Evolutionary conservation across 1,140 invertebrate species (phyloP).

Genomic region (Drosophila murphyi): DNA sequence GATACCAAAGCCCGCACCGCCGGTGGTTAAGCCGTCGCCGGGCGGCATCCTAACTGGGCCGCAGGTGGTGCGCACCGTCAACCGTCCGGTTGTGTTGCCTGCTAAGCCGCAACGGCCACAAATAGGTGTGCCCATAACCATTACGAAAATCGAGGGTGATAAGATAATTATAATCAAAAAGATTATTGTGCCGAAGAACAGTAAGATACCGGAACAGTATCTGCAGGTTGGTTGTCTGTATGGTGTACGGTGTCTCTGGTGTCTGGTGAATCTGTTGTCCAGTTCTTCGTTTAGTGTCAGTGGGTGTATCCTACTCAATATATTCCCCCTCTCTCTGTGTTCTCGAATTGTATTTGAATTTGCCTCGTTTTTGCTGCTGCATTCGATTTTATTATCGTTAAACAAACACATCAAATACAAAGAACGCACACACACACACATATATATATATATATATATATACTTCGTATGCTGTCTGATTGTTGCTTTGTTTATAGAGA

Average conservation of each 20-base stretch:
- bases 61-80: conserved; percentile 53
- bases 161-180: conserved; percentile 84
- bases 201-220: conserved; percentile 84
- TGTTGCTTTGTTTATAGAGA: not conserved
- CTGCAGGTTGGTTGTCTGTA: conserved; percentile 76
- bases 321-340: conserved; percentile 15
- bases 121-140: conserved; percentile 76
- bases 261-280: conserved; percentile 34
- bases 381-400: conserved; percentile 19
- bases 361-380: conserved; percentile 38
- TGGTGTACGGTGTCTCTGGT: conserved; percentile 6
- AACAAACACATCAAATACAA: not conserved
- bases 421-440: conserved; percentile 4
- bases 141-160: conserved; percentile 83
- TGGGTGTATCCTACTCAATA: conserved; percentile 9
- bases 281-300: conserved; percentile 47
- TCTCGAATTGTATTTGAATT: conserved; percentile 14
- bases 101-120: conserved; percentile 66
- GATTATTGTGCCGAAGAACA: conserved; percentile 80
- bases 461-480: not conserved
- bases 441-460: not conserved
- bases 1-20: conserved; percentile 70
- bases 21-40: conserved; percentile 59
- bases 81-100: conserved; percentile 19
- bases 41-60: conserved; percentile 77